Evolutionary conservation across 2,888 invertebrate species (phyloP), one percentile per base, ranked within the genome.

Genomic region (Tinea trinotella): DNA sequence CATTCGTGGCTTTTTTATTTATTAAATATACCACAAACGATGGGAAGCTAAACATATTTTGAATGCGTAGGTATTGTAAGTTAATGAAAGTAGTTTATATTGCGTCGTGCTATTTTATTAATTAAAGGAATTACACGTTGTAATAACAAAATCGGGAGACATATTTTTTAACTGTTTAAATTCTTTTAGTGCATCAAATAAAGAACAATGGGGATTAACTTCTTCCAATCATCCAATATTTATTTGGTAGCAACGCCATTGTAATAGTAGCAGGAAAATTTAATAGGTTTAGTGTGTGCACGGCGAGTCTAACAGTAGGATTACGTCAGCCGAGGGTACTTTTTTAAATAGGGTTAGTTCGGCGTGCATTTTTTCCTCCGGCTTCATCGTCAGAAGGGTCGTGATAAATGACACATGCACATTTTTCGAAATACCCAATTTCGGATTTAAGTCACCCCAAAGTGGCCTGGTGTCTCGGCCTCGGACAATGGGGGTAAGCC

Each of bases 381-480:
- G 46, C 46, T 46, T 15, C 50, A 50, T 24, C 46, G 56, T 56
- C 50, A 50, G 50, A 24, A 77, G 84, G 82, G 81, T 78, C 70
- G 82, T 87, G 86, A 87, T 87, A 86, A 87, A 87, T 87, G 87
- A 87, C 86, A 87, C 87, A 87, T 87, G 87, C 85, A 84, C 84
- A 84, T 85, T 84, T 82, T 83, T 83, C 84, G 81, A 87, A 87
- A 87, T 86, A 87, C 87, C 87, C 87, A 87, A 87, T 87, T 87
- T 87, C 80, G 85, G 87, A 86, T 87, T 87, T 86, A 87, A 87
- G 85, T 87, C 85, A 80, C 85, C 86, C 87, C 81, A 86, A 86
- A 87, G 86, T 87, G 82, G 84, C 78, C 77, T 68, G 72, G 74
- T 71, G 75, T 60, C 61, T 15, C 17, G 36, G 22, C 56, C 66